These are phyloP conservation scores for Chrysotoxum bicinctum DNA, from an alignment of 2,888 invertebrate species.

Conservation along the genomic window DNA sequence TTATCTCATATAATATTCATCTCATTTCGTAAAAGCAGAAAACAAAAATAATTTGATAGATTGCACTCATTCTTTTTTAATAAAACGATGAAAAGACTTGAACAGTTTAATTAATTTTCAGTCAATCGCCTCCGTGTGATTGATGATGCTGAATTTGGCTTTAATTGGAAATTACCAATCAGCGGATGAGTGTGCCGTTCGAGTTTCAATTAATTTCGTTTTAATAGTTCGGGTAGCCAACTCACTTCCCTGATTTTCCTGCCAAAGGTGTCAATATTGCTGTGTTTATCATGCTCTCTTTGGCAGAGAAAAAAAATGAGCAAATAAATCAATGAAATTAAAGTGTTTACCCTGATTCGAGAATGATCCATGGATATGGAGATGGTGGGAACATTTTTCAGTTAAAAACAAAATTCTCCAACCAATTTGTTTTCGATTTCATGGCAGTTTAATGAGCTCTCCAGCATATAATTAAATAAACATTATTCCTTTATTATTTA, in stretches of 20 bases:
- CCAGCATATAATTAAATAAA: neutral
- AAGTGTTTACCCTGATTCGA: neutral
- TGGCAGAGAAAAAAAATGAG: neutral
- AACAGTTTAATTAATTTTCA: conserved; percentile 49
- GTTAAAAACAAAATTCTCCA: neutral
- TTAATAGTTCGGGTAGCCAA: conserved; percentile 1
- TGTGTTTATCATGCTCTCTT: conserved; percentile 22
- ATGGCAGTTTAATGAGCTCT: neutral
- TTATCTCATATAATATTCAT: neutral
- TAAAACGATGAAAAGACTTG: conserved; percentile 14
- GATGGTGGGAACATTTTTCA: neutral
- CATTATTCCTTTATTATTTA: neutral
- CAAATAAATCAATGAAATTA: conserved; percentile 17
- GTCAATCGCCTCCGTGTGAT: conserved; percentile 48
- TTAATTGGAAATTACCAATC: conserved; percentile 35
- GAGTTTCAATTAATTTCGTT: conserved; percentile 43
- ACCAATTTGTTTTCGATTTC: neutral
- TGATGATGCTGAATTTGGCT: conserved; percentile 30
- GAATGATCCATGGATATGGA: neutral
- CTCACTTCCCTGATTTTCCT: neutral
- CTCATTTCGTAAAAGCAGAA: neutral
- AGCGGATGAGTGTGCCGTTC: conserved; percentile 4
- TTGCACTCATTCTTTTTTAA: neutral
- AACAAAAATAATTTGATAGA: neutral
- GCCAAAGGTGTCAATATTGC: conserved; percentile 23